A percentile compares a stretch with the other conserved stretches of the same genome.
Conservation (phyloP, 2,113 vertebrate species). For the Xyrauchen texanus region DNA sequence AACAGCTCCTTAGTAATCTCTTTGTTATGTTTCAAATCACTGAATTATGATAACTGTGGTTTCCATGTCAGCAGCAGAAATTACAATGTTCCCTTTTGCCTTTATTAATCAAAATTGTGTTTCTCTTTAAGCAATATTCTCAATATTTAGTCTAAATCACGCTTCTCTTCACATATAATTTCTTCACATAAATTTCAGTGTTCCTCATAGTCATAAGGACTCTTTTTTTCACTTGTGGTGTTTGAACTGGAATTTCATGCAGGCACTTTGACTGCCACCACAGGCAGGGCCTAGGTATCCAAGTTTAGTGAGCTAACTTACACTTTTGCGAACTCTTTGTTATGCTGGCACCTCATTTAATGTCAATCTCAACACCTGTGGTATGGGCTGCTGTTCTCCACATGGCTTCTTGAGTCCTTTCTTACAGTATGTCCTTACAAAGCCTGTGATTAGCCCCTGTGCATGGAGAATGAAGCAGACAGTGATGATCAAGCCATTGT, state of each 20-base stretch:
- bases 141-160: neutral
- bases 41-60: neutral
- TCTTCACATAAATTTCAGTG: no score
- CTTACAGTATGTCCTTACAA: neutral
- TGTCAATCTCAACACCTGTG: neutral
- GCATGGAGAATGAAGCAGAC: neutral
- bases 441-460: neutral
- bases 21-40: no score
- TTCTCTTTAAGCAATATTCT: neutral
- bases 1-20: slow-evolving; percentile 1
- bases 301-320: no score
- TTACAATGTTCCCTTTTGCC: no score
- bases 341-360: neutral
- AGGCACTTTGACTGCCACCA: no score
- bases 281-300: no score
- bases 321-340: neutral
- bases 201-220: no score
- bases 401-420: neutral
- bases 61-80: neutral
- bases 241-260: no score
- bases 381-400: neutral
- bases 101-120: no score
- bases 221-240: no score
- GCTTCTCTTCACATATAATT: no score
- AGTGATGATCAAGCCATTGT: neutral